Evolutionary conservation across 2,113 vertebrate species (phyloP), one percentile per base, ranked within the genome.

Genomic region (Pogonocichla stellata): DNA sequence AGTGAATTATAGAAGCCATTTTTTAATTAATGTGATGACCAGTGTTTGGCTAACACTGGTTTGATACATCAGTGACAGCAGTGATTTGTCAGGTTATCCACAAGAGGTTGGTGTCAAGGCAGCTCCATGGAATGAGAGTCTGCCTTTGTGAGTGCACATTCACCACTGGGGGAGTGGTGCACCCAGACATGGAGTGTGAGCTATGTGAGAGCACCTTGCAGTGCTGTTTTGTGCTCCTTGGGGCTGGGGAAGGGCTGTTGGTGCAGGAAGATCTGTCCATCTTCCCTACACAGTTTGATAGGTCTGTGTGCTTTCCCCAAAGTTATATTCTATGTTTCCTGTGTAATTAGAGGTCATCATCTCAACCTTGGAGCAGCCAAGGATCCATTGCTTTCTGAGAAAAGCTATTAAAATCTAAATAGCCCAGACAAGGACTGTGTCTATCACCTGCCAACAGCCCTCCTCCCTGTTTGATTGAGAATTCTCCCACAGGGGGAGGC

Each of bases 371-470:
- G 22, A 48, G 64, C 45, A 81, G 75, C 58, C 65, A 60, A 10
- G 10, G 82, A 80, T 91, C 61, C 71, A 20, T 58, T 82, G 45
- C 40, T 88, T 90, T 84, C 77, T 80, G 69, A 92, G 69, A 84
- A 95, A 88, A 88, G 48, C 88, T 79, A 36, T 92, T 93, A 86
- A 79, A 70, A 79, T n/a, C 53, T 88, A 75, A 92, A n/a, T 40
- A 86, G 50, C 42, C 29, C 72, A 72, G 53, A 54, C 53, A 77
- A 56, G 43, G 72, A 56, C 13, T 2, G 1, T 61, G 60, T 71
- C 57, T 67, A 67, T 77, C 62, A 88, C 31, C 38, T 92, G 82
- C 43, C 50, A 73, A 2, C 67, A 75, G 31, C 78, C 48, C 26
- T 92, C 51, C 80, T 84, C 15, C 38, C 29, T 38, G 0, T 65